Evolutionary conservation across 2,797 vertebrate species (phyloP).

Genomic region (Tokudaia muenninki): DNA sequence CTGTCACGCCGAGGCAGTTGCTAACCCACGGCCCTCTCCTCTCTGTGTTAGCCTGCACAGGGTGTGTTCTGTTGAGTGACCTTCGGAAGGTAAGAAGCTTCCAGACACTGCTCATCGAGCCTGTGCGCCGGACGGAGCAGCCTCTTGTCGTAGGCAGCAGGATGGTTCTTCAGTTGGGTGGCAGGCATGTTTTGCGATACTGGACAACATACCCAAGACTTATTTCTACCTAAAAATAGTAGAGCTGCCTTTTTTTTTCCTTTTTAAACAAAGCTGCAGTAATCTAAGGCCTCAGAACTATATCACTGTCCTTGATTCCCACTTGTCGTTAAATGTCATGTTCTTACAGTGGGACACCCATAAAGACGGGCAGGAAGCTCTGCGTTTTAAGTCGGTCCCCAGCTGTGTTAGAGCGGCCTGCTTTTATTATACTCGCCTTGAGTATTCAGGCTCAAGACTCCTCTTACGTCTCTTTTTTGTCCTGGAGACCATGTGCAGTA

Average conservation of each 20-base stretch:
- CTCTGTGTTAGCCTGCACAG: background rate
- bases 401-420: background rate
- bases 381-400: no score
- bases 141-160: background rate
- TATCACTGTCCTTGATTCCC: background rate
- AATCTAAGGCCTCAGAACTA: background rate
- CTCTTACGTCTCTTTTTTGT: background rate
- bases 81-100: constrained; percentile 20
- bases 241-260: background rate
- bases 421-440: background rate
- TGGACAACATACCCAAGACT: background rate
- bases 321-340: rapidly evolving
- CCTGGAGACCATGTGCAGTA: background rate
- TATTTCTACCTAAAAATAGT: constrained; percentile 3
- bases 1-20: background rate
- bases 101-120: no score
- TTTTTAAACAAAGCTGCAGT: background rate
- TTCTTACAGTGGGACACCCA: rapidly evolving
- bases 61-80: background rate
- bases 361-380: rapidly evolving
- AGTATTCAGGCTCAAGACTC: background rate
- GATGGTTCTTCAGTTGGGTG: background rate
- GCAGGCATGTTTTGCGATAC: background rate
- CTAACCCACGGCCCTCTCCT: background rate
- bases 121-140: background rate